Base-by-base conservation (phyloP, 2,888 invertebrate genomes). In the Bugulina stolonifera region DNA sequence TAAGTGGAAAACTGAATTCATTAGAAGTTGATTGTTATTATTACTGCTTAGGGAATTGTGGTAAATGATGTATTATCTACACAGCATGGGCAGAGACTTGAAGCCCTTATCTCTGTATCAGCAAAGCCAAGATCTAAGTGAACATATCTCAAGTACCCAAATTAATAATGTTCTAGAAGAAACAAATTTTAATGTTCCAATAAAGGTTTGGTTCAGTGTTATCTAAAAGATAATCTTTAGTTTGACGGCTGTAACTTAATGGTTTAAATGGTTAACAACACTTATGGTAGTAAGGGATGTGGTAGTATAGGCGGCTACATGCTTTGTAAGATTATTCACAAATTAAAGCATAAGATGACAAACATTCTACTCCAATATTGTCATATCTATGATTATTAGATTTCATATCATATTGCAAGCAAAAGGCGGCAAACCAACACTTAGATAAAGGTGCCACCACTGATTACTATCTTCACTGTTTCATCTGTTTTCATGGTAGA, bases 381-480 rank as follows among this genome's bases (percentile, higher is more conserved):
- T 27, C 14, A 25, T 64, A 64, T 64, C 64, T 64, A 5, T 64
- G 64, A 64, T 64, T 64, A 64, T 64, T 64, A 64, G 64, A 64
- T 64, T 64, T n/a, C 32, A n/a, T 64, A 64, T 64, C 64, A 34
- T 32, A 64, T 64, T 27, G 64, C 32, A 64, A 34, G 64, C 64
- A 32, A 32, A 64, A n/a, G 27, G 27, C 32, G 64, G 64, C 64
- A 64, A 64, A 64, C 64, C 64, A 64, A 64, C 32, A 64, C 64
- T 64, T 32, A 64, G 64, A 64, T 64, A 64, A 64, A 64, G 64
- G 64, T 64, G 64, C 64, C 64, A 64, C 64, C n/a, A 64, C 2
- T 64, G 64, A 64, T 64, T 64, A 64, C 10, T 34, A 64, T 64
- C 64, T 64, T 10, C 34, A 25, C 64, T 32, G 32, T 64, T 64